Conservation (phyloP, 2,797 vertebrate genomes). For the Sciurus vulgaris region DNA sequence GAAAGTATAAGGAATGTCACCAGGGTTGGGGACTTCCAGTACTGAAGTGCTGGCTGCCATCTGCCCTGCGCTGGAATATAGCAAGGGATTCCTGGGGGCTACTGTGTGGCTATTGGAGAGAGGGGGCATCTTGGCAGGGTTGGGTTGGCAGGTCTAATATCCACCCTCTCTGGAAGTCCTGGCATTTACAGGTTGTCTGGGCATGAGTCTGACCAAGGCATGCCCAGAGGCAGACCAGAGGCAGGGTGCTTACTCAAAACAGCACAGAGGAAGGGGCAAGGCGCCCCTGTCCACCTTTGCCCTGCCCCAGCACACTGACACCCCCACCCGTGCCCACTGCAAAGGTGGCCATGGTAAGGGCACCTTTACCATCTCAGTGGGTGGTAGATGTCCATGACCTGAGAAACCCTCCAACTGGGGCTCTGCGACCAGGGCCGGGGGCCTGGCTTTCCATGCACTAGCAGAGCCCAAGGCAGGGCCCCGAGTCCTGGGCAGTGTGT, state of each 20-base stretch:
- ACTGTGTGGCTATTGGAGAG: too few species aligned
- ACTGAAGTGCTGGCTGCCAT: not conserved
- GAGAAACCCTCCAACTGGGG: conserved; percentile 17
- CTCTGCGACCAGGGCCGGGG: not conserved
- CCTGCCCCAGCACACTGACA: not conserved
- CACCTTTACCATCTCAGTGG: not conserved
- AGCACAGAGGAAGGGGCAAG: not conserved
- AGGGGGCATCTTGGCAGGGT: not conserved
- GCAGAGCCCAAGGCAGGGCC: conserved; percentile 40
- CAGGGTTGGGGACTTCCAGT: not conserved
- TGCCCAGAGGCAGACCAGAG: not conserved
- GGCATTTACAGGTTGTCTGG: not conserved
- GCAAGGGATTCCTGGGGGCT: too few species aligned
- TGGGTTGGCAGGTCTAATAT: not conserved
- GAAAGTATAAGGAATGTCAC: not conserved
- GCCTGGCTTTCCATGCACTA: not conserved
- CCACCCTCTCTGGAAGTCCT: not conserved
- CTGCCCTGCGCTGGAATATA: not conserved
- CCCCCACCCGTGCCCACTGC: not conserved
- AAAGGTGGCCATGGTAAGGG: not conserved
- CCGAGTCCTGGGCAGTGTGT: not conserved
- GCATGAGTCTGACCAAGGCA: not conserved
- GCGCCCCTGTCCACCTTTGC: not conserved
- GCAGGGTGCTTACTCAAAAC: not conserved
- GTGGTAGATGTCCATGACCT: conserved; percentile 2